Percentiles rank a stretch among this genome's conserved stretches.
Conservation (phyloP, 2,797 vertebrate species). For the Arremon brunneinucha region DNA sequence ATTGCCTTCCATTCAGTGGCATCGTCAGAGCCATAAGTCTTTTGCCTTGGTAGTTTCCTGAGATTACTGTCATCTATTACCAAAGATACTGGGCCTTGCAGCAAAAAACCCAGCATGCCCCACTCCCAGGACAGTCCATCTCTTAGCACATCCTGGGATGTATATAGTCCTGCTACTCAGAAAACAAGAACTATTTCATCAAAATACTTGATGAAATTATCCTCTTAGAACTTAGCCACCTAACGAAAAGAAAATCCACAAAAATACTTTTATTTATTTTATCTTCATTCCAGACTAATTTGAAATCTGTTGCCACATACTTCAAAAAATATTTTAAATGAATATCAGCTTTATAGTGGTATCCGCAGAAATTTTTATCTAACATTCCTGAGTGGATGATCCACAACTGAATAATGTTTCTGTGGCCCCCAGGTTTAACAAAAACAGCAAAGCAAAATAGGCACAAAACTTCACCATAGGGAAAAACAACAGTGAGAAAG, state of each 20-base stretch:
- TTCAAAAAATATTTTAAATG: not conserved
- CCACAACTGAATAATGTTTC: not conserved
- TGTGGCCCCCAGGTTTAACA: not conserved
- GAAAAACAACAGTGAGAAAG: not conserved
- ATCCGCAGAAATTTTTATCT: not conserved
- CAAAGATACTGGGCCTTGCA: not conserved
- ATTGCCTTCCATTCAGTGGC: not conserved
- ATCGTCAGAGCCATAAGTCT: not conserved
- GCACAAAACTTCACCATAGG: not conserved
- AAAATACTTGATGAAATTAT: not conserved
- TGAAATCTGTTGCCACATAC: not conserved
- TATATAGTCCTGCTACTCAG: not conserved
- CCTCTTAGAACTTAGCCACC: not conserved
- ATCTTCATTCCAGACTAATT: not conserved
- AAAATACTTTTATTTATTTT: not conserved
- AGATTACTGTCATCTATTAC: not conserved
- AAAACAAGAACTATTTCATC: not conserved
- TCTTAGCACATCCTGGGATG: not conserved
- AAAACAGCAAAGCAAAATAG: constrained; percentile 19
- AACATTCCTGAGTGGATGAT: not conserved
- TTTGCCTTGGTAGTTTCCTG: not conserved
- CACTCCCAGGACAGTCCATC: not conserved
- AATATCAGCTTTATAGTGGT: not conserved
- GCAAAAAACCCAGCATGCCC: not conserved
- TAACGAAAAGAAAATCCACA: not conserved